Evolutionary conservation across 2,888 invertebrate species (phyloP), one percentile per base, ranked within the genome.

Genomic region (Mesorhabditis sp.): DNA sequence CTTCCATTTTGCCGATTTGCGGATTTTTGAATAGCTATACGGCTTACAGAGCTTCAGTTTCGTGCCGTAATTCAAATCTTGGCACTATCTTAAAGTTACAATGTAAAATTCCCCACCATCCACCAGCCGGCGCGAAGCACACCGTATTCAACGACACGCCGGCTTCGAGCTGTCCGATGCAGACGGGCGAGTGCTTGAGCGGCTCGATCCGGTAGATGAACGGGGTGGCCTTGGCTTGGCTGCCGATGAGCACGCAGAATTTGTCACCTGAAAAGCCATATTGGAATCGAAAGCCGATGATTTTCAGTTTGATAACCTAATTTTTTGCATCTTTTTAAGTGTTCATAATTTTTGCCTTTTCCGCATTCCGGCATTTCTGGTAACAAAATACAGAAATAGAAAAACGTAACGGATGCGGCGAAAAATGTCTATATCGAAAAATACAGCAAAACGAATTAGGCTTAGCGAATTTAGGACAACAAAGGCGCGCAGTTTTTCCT

Each of bases 161-260:
- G 65, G 84, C 71, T 63, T 84, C 84, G 41, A 84, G 65, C 67
- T 83, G 82, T 66, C 81, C 78, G 7, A 83, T 73, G 45, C 82
- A 69, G 4, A 71, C 43, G 10, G 84, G 84, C 4, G 72, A 75
- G 65, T 81, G 80, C 66, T 80, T 82, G 42, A 76, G 79, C 45
- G 80, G 71, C 67, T 84, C 84, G 68, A 84, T 78, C 15, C 75
- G 74, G 72, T 81, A 85, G 62, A 84, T 75, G 50, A 79, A 73
- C 10, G 83, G 84, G n/a, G 80, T 82, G 13, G 77, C 77, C 67
- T 82, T 85, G 68, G 77, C 77, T 5, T 70, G 72, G 63, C 72
- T 75, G 0, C 97, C 97, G 80, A 96, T 95, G 76, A 98, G 95
- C 70, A 96, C 94, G 0, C 94, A 92, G 87, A 98, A 97, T 86